Evolutionary conservation across 2,888 invertebrate species (phyloP).

Genomic region (Uropetala carovei): DNA sequence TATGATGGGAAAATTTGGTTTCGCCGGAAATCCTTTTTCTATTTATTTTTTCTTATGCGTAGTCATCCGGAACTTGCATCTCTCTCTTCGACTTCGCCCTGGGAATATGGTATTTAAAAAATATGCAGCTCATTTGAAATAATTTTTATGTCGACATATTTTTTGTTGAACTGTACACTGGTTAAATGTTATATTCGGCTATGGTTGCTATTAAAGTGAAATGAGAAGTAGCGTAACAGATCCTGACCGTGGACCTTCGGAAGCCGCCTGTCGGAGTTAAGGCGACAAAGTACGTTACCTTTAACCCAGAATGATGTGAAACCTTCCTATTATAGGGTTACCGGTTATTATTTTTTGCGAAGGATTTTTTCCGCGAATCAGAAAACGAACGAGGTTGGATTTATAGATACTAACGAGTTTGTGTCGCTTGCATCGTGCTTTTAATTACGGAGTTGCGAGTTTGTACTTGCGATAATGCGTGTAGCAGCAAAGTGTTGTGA

Average conservation of each 20-base stretch:
- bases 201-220: background rate
- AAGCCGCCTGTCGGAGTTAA: too few relatives aligned
- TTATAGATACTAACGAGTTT: constrained; percentile 20
- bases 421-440: background rate
- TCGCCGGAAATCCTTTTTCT: background rate
- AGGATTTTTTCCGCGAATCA: background rate
- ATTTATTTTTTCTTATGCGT: background rate
- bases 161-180: background rate
- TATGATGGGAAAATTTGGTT: background rate
- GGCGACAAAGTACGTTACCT: too few relatives aligned
- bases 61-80: background rate
- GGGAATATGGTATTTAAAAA: background rate
- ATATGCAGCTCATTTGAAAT: background rate
- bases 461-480: background rate
- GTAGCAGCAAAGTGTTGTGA: background rate
- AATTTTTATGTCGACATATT: background rate
- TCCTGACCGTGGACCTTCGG: too few relatives aligned
- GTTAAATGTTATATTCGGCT: background rate
- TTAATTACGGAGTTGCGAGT: constrained; percentile 36
- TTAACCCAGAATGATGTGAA: too few relatives aligned
- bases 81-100: background rate
- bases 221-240: too few relatives aligned
- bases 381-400: constrained; percentile 12
- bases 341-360: too few relatives aligned
- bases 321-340: too few relatives aligned